Base-by-base conservation (phyloP, 1,140 invertebrate species). In the Eueides isabella region DNA sequence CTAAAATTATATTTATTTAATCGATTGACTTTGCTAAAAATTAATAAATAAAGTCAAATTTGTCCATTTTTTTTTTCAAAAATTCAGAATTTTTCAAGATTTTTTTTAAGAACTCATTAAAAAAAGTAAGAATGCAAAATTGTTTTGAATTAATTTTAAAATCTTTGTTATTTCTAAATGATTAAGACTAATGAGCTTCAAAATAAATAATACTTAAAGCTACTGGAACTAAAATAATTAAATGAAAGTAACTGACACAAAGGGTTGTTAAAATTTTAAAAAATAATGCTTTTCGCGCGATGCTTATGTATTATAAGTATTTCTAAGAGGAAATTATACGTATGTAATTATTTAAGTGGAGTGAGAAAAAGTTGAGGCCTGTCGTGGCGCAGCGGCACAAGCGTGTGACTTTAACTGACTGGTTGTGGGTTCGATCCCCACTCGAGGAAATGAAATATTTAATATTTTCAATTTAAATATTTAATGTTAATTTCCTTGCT, bases 171-270 rank as follows among this genome's bases (percentile, higher is more conserved):
- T 23, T 48, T 48, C 41, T 48, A 55, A 19, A 23, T 7, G 7
- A 55, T 55, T n/a, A 55, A 55, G 48, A 26, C 48, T 55, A 55
- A 55, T 55, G 48, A 55, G 48, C 48, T 55, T 55, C 23, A 55
- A 11, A 55, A 26, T 26, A 9, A 12, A n/a, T 55, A n/a, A n/a
- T n/a, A n/a, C n/a, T n/a, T 55, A 55, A 11, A 11, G 48, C 19
- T 55, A 55, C 26, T 48, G 41, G n/a, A 48, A 48, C 9, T 23
- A 26, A 55, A 44, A 44, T 44, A 19, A 6, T n/a, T n/a, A 19
- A 55, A 23, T 55, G 48, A 11, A 26, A 55, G n/a, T 55, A 31
- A 12, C 7, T 35, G 19, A 55, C 19, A 11, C 26, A 55, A 55
- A 7, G 19, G n/a, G 5, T 26, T 55, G 9, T 9, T 55, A 55